Base-by-base conservation (phyloP, 53 echinoderm and acorn worm genomes). In the Echinometra lucunter region DNA sequence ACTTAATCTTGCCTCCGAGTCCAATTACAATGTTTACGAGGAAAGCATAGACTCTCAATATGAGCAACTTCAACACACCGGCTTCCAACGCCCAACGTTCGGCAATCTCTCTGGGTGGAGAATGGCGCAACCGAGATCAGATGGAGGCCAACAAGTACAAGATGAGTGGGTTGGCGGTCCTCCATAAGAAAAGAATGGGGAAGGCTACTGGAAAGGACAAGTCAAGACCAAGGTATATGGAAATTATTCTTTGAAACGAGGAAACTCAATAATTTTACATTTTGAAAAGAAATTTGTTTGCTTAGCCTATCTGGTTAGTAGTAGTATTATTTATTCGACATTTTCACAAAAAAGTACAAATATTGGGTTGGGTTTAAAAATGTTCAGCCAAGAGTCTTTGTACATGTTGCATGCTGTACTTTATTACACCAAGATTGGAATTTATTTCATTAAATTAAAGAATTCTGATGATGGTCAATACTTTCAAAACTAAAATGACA, bases 81-180 rank as follows among this genome's bases (percentile, higher is more conserved):
- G 95, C 53, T 23, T 95, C 98, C 17, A 97, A 96, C 40, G 97
- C 96, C 25, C 91, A 95, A 18, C 93, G 94, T 15, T 98, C 98
- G 13, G 98, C 97, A 32, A 96, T 99, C 85, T 98, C 99, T 38
- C 96, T 99, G 12, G 99, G 98, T 12, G 99, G 99, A 66, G 99
- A 99, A 66, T 98, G 98, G 98, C 95, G 96, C 34, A 96, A 96
- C 83, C 82, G 95, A 32, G 99, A 99, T 67, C 96, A 96, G 70
- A 93, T 95, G 95, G 97, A 97, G 92, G 99, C 99, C n/a, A 99
- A 99, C 91, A 99, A 97, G n/a, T 99, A 99, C 95, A 99, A 99
- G 89, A 99, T 98, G 95, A 96, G 97, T 42, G 95, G 96, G 16
- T 94, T 97, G 58, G 90, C 95, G 2, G 35, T 44, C 42, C n/a